A percentile compares a stretch with the other conserved stretches of the same genome.
These are phyloP conservation scores for Mechanitis messenoides DNA, from an alignment of 2,888 invertebrate genomes.

Conservation along the genomic window DNA sequence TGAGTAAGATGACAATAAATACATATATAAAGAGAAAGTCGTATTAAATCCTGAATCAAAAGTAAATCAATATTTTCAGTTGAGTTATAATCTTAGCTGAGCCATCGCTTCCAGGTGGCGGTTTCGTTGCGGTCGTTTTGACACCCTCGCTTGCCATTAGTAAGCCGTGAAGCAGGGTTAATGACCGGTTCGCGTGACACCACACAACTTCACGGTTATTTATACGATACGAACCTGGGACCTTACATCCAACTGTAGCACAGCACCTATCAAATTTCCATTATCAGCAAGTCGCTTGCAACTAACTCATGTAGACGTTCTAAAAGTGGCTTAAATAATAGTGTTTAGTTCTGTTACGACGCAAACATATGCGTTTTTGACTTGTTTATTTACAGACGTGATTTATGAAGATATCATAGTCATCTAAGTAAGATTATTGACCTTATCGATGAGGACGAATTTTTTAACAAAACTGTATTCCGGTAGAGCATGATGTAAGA, in stretches of 20 bases:
- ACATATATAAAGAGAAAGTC: not conserved
- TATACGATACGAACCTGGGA: conserved; percentile 61
- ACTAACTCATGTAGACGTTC: conserved; percentile 27
- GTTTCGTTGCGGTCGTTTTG: conserved; percentile 59
- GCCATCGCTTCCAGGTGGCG: conserved; percentile 43
- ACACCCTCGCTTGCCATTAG: conserved; percentile 67
- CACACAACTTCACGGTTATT: conserved; percentile 68
- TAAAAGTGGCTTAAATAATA: conserved; percentile 22
- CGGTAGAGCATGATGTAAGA: too few species aligned
- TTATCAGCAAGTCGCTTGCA: conserved; percentile 44
- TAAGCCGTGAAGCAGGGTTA: conserved; percentile 60
- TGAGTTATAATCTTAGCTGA: conserved; percentile 48
- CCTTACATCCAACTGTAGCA: conserved; percentile 59
- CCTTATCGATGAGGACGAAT: too few species aligned
- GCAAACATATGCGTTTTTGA: not conserved
- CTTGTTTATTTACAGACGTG: not conserved
- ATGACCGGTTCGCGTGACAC: conserved; percentile 70
- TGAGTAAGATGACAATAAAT: too few species aligned
- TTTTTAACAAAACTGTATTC: too few species aligned
- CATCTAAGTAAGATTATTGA: too few species aligned
- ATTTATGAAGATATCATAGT: not conserved
- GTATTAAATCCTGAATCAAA: conserved; percentile 6
- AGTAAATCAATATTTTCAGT: conserved; percentile 28
- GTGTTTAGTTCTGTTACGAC: conserved; percentile 8
- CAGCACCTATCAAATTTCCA: conserved; percentile 68